A percentile compares a stretch with the other conserved stretches of the same genome.
Evolutionary conservation across 2,797 vertebrate species (phyloP).

Genomic region (Phataginus tricuspis): DNA sequence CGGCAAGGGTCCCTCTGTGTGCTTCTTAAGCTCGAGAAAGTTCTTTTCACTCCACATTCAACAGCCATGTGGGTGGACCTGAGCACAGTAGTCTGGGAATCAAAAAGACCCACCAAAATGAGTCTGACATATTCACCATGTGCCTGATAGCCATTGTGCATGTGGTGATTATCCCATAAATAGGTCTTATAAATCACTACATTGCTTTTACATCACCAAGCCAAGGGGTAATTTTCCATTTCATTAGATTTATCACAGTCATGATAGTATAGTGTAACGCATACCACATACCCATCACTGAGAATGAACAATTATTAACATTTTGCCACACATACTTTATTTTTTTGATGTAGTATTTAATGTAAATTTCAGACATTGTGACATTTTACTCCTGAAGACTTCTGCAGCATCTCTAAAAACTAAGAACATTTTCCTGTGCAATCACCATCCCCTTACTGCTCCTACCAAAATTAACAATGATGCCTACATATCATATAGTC

Average conservation of each 20-base stretch:
- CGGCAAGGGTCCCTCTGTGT: background rate
- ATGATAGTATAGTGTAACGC: background rate
- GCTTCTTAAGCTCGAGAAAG: background rate
- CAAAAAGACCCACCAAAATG: slow-evolving; percentile 50
- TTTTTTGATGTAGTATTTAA: background rate
- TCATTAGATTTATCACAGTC: slow-evolving; percentile 60
- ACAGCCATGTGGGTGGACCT: background rate
- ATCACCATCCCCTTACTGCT: background rate
- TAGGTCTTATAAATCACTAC: slow-evolving; percentile 65
- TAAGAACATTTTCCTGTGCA: background rate
- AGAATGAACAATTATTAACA: slow-evolving; percentile 11
- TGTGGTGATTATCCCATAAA: slow-evolving; percentile 61
- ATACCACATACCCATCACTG: background rate
- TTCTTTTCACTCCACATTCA: background rate
- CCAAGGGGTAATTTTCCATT: slow-evolving; percentile 68
- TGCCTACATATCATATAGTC: background rate
- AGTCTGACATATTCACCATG: slow-evolving; percentile 64
- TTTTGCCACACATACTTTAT: slow-evolving; percentile 1
- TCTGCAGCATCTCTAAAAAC: background rate
- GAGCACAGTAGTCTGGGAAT: background rate
- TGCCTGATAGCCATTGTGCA: slow-evolving; percentile 56
- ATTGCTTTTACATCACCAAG: slow-evolving; percentile 43
- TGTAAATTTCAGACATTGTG: background rate
- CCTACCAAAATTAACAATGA: background rate
- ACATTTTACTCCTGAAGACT: background rate